A percentile compares a stretch with the other conserved stretches of the same genome.
Conservation (phyloP, 2,113 vertebrate genomes). For the Varanus salvator region DNA sequence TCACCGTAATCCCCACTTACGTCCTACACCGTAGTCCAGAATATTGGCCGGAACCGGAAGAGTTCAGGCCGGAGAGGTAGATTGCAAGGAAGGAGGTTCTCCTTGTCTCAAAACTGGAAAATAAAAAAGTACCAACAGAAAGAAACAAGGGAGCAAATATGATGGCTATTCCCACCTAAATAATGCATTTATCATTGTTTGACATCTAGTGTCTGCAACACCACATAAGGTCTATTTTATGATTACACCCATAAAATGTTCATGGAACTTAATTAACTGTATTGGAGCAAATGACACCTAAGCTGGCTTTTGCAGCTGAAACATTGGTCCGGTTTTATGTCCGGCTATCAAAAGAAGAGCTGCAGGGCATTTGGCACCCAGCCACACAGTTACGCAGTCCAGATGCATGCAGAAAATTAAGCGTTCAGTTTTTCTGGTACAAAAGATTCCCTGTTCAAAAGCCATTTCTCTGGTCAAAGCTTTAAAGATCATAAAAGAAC, state of each 20-base stretch:
- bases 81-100: neutral
- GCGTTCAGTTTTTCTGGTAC: conserved; percentile 55
- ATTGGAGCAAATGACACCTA: conserved; percentile 56
- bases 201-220: conserved; percentile 60
- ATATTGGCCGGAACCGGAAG: conserved; percentile 79
- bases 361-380: conserved; percentile 57
- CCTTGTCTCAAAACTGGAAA: neutral
- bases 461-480: conserved; percentile 22
- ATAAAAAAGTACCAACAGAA: conserved; percentile 10
- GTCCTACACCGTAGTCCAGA: conserved; percentile 68
- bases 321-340: conserved; percentile 71
- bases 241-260: conserved; percentile 65
- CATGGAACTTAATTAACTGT: conserved; percentile 76
- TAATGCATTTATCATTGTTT: conserved; percentile 63
- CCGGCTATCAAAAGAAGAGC: conserved; percentile 70
- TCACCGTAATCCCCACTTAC: conserved; percentile 72
- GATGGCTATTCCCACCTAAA: conserved; percentile 48
- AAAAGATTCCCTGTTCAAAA: conserved; percentile 47
- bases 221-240: conserved; percentile 64
- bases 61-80: conserved; percentile 84
- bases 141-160: conserved; percentile 9
- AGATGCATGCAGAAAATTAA: conserved; percentile 65
- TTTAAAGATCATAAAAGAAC: conserved; percentile 28
- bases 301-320: conserved; percentile 69
- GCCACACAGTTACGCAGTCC: conserved; percentile 63